These are phyloP conservation scores for Nezara viridula DNA, from an alignment of 2,888 invertebrate genomes.

Conservation along the genomic window DNA sequence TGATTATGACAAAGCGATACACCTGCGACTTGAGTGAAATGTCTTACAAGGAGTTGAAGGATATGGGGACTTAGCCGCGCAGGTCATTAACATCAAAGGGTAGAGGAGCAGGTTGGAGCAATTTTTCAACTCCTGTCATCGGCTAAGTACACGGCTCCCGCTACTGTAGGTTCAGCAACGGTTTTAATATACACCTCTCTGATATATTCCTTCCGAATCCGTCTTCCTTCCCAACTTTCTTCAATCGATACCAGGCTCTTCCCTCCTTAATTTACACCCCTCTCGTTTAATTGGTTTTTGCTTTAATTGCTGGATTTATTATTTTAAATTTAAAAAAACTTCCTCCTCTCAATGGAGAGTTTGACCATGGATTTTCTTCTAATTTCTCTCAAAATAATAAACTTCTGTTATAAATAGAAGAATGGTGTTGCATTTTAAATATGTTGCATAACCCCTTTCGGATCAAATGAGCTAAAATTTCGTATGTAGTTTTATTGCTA, in stretches of 20 bases:
- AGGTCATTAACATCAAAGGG: conserved; percentile 23
- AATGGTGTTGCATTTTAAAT: too few relatives aligned
- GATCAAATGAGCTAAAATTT: too few relatives aligned
- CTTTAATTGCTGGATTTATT: not conserved
- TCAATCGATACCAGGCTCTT: not conserved
- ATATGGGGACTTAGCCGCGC: not conserved
- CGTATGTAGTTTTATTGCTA: too few relatives aligned
- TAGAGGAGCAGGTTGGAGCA: not conserved
- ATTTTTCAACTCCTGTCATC: conserved; percentile 53
- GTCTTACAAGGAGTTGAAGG: conserved; percentile 19
- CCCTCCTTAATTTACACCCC: not conserved
- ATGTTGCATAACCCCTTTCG: too few relatives aligned
- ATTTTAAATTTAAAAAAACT: not conserved
- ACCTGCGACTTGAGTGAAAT: not conserved
- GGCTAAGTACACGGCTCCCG: not conserved
- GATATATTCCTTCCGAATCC: not conserved
- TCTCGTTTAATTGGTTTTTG: not conserved
- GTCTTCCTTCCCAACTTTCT: not conserved
- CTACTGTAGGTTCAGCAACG: not conserved
- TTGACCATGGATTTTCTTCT: too few relatives aligned
- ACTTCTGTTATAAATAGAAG: too few relatives aligned
- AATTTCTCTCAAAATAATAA: too few relatives aligned
- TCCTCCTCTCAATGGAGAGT: too few relatives aligned
- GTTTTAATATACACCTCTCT: conserved; percentile 23
- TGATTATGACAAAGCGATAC: conserved; percentile 1